A percentile compares a stretch with the other conserved stretches of the same genome.
Conservation (phyloP, 2,797 vertebrate genomes). For the Salmo trutta region DNA sequence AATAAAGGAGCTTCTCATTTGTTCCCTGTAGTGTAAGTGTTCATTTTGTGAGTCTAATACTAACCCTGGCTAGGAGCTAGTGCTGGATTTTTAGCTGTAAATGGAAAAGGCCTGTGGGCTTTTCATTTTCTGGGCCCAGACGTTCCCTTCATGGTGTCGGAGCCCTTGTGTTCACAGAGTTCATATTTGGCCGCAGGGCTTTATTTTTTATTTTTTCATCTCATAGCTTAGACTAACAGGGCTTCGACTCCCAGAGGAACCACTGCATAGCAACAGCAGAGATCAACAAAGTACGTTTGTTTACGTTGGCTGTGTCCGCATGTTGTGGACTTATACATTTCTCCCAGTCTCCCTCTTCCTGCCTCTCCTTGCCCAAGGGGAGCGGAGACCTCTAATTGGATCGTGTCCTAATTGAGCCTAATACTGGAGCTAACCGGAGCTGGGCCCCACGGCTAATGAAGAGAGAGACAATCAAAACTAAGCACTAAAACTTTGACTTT, state of each 20-base stretch:
- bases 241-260: conserved; percentile 97
- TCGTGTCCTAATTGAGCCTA: conserved; percentile 99
- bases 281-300: conserved; percentile 99
- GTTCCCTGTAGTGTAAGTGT: conserved; percentile 83
- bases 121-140: conserved; percentile 99
- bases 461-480: conserved; percentile 95
- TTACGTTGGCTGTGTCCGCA: conserved; percentile 97
- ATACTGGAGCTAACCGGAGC: conserved; percentile 99
- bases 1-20: conserved; percentile 75
- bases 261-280: conserved; percentile 96
- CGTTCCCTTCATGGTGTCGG: conserved; percentile 99
- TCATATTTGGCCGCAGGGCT: conserved; percentile 97
- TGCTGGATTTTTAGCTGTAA: conserved; percentile 97
- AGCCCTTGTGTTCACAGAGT: conserved; percentile 99
- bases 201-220: conserved; percentile 83
- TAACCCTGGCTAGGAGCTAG: conserved; percentile 98
- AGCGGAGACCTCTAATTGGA: conserved; percentile 98
- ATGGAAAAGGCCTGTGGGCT: conserved; percentile 99
- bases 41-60: conserved; percentile 99
- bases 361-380: conserved; percentile 97
- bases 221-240: conserved; percentile 99
- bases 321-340: conserved; percentile 99
- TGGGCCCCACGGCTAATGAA: conserved; percentile 92
- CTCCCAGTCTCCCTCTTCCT: conserved; percentile 96
- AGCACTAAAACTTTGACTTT: conserved; percentile 89